These are phyloP conservation scores for Rhea americana DNA, from an alignment of 2,113 vertebrate genomes.

Conservation along the genomic window DNA sequence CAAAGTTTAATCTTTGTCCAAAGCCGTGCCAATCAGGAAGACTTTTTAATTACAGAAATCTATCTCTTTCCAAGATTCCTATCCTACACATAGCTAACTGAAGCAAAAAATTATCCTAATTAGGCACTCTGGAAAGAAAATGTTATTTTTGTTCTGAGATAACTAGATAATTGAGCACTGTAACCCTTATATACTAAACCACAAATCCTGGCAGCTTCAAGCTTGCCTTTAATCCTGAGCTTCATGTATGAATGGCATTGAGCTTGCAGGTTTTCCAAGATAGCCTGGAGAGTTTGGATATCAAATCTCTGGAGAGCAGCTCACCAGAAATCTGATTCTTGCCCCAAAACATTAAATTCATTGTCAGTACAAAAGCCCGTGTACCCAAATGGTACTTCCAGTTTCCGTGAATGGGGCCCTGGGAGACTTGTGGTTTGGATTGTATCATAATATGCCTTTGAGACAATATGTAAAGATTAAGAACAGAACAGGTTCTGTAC, in stretches of 20 bases:
- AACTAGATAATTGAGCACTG: background rate
- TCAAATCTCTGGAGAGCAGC: background rate
- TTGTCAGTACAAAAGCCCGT: background rate
- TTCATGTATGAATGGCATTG: background rate
- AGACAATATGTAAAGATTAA: slow-evolving; percentile 16
- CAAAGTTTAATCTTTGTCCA: background rate
- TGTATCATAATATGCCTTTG: slow-evolving; percentile 18
- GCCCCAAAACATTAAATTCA: background rate
- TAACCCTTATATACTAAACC: background rate
- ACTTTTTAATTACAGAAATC: background rate
- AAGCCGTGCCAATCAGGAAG: background rate
- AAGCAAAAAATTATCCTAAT: background rate
- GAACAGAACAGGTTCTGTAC: background rate
- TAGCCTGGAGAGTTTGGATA: background rate
- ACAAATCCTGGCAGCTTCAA: background rate
- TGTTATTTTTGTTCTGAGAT: background rate
- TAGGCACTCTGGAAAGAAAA: background rate
- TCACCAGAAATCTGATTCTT: slow-evolving; percentile 11
- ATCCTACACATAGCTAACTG: background rate
- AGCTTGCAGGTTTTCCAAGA: background rate
- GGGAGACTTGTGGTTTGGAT: background rate
- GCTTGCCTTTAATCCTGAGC: background rate
- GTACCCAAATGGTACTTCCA: background rate
- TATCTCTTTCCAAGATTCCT: background rate
- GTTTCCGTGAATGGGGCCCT: background rate